Percentiles rank a stretch among this genome's conserved stretches.
These are phyloP conservation scores for Eulithis testata DNA, from an alignment of 2,888 invertebrate species.

Conservation along the genomic window DNA sequence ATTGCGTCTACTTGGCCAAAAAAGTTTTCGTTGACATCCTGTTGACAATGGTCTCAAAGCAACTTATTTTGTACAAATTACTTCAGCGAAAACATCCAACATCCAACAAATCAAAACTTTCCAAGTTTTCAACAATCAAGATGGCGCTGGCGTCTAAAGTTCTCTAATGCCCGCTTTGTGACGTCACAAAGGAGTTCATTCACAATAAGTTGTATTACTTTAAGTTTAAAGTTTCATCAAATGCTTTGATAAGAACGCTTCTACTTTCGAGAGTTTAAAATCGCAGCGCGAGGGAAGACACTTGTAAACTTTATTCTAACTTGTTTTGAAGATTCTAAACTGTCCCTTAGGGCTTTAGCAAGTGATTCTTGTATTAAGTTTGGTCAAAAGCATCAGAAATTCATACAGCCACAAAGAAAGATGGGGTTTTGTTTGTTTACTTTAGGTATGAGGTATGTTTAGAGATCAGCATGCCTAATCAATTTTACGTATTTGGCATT, in stretches of 20 bases:
- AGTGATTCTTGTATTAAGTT: constrained; percentile 1
- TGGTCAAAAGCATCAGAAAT: neutral
- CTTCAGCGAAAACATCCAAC: constrained; percentile 19
- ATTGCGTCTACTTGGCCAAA: no score
- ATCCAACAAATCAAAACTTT: constrained; percentile 48
- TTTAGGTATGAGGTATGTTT: no score
- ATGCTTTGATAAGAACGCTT: constrained; percentile 37
- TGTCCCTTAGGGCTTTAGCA: constrained; percentile 9
- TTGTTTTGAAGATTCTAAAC: constrained; percentile 12
- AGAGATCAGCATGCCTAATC: no score
- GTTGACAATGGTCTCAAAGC: no score
- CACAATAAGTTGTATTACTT: constrained; percentile 55
- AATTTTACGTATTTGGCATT: no score
- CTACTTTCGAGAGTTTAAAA: constrained; percentile 34
- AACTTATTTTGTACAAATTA: constrained; percentile 15
- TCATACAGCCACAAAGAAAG: no score
- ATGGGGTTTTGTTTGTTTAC: no score
- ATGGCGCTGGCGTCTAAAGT: constrained; percentile 62
- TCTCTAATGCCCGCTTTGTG: constrained; percentile 60
- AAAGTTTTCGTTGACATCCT: no score
- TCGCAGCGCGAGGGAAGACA: constrained; percentile 17
- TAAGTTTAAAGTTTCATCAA: constrained; percentile 51
- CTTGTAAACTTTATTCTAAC: constrained; percentile 24
- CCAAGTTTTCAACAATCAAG: constrained; percentile 35
- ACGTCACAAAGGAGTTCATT: constrained; percentile 57